Evolutionary conservation across 2,797 vertebrate species (phyloP).

Genomic region (Crenuchus spilurus): DNA sequence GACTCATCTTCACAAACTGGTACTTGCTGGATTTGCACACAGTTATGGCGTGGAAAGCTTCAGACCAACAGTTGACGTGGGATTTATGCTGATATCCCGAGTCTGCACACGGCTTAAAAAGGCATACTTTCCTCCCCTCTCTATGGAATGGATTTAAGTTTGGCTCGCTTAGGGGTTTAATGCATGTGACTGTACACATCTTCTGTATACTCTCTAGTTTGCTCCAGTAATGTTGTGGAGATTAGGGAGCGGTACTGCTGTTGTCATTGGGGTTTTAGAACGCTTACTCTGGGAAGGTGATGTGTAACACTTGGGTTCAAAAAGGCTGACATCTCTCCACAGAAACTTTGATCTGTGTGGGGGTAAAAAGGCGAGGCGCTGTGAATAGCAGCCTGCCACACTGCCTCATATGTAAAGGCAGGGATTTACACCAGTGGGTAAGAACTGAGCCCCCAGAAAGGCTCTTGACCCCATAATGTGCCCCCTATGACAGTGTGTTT

Average conservation of each 20-base stretch:
- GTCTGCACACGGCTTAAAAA: constrained; percentile 34
- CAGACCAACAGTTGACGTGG: constrained; percentile 37
- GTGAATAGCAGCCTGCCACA: constrained; percentile 14
- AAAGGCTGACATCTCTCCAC: constrained; percentile 19
- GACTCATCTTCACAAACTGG: constrained; percentile 17
- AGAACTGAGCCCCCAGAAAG: constrained; percentile 4
- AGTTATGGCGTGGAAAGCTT: constrained; percentile 17
- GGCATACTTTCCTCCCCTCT: constrained; percentile 36
- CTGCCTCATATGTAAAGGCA: neutral
- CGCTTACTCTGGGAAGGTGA: constrained; percentile 22
- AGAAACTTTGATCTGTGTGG: constrained; percentile 19
- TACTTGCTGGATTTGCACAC: constrained; percentile 41
- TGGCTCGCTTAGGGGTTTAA: constrained; percentile 43
- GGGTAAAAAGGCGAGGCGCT: neutral
- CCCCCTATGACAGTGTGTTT: neutral
- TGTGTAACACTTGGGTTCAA: constrained; percentile 23
- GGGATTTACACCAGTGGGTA: neutral
- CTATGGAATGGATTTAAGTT: constrained; percentile 48
- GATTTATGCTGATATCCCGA: constrained; percentile 44
- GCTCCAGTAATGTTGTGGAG: constrained; percentile 29
- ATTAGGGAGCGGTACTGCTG: constrained; percentile 30
- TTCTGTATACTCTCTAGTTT: constrained; percentile 15
- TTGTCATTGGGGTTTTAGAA: constrained; percentile 28
- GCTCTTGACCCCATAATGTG: constrained; percentile 26
- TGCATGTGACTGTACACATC: constrained; percentile 35